A percentile compares a stretch with the other conserved stretches of the same genome.
Evolutionary conservation across 2,113 vertebrate species (phyloP).

Genomic region (Mus musculus): GRCm39 chr10:77146001-77146500

Average conservation of each 20-base stretch:
- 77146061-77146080: not conserved
- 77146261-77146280: not conserved
- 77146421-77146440: not conserved
- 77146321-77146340: accelerated
- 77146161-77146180: not conserved
- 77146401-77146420: not conserved
- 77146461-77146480: not conserved
- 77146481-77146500: not conserved
- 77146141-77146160: too few relatives aligned
- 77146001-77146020: not conserved
- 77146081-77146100: not conserved
- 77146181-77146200: not conserved
- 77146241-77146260: not conserved
- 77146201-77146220: not conserved
- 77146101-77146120: not conserved
- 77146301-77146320: accelerated
- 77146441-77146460: not conserved
- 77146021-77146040: too few relatives aligned
- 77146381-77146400: not conserved
- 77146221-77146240: not conserved
- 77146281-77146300: accelerated
- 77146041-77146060: not conserved
- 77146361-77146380: not conserved
- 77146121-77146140: not conserved
- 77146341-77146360: not conserved